Conservation (phyloP, 2,888 invertebrate species). For the Epirrita christyi region DNA sequence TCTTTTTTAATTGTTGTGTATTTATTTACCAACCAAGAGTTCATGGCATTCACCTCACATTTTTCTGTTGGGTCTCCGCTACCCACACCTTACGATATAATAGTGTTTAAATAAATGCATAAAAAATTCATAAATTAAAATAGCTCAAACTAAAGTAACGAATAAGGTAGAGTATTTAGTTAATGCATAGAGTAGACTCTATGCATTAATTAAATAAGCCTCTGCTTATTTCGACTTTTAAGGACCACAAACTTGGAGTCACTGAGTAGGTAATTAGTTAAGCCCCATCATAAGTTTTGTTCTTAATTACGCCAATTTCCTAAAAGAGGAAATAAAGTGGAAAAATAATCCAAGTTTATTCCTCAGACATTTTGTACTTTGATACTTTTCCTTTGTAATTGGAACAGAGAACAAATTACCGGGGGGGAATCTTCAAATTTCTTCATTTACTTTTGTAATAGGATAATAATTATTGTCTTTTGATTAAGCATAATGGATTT, state of each 20-base stretch:
- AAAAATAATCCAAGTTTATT: slow-evolving; percentile 53
- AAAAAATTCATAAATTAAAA: too few relatives aligned
- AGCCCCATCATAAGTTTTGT: slow-evolving; percentile 52
- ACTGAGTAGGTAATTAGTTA: slow-evolving; percentile 52
- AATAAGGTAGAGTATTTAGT: neutral
- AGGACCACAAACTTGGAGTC: slow-evolving; percentile 31
- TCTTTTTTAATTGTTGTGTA: too few relatives aligned
- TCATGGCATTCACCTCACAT: too few relatives aligned
- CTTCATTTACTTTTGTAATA: slow-evolving; percentile 65
- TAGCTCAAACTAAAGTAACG: neutral
- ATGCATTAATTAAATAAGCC: too few relatives aligned
- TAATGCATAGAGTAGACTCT: too few relatives aligned
- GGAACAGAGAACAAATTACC: slow-evolving; percentile 62
- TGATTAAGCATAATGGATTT: slow-evolving; percentile 52
- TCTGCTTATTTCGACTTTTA: slow-evolving; percentile 1
- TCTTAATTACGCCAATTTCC: slow-evolving; percentile 52
- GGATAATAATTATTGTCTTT: slow-evolving; percentile 63
- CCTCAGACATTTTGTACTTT: slow-evolving; percentile 52
- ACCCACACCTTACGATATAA: too few relatives aligned
- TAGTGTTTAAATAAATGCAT: too few relatives aligned
- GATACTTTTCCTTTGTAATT: slow-evolving; percentile 59
- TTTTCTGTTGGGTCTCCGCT: too few relatives aligned
- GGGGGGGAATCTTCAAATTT: slow-evolving; percentile 56
- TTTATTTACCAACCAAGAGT: too few relatives aligned
- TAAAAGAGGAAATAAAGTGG: slow-evolving; percentile 46